A percentile compares a stretch with the other conserved stretches of the same genome.
These are phyloP conservation scores for Haplotaxodon microlepis DNA, from an alignment of 2,113 vertebrate species.

Conservation along the genomic window DNA sequence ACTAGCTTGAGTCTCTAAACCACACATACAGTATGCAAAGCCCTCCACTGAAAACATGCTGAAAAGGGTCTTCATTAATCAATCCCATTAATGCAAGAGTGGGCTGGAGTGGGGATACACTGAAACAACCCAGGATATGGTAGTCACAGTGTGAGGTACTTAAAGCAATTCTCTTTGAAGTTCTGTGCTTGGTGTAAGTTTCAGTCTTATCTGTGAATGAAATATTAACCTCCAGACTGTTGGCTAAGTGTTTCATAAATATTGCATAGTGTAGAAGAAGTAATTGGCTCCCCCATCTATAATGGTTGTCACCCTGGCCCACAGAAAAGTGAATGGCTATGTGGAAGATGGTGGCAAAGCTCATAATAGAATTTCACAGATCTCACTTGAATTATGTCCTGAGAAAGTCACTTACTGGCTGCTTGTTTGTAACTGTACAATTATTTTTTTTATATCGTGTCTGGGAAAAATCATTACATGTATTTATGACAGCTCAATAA, in stretches of 20 bases:
- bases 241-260: conserved; percentile 71
- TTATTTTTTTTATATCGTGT: conserved; percentile 3
- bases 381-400: not conserved
- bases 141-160: conserved; percentile 12
- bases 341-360: not conserved
- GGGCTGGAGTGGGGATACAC: not conserved
- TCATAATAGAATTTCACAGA: conserved; percentile 28
- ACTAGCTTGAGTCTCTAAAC: conserved; percentile 8
- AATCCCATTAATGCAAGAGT: not conserved
- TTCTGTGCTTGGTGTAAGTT: conserved; percentile 35
- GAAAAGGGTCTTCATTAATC: conserved; percentile 29
- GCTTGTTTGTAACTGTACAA: conserved; percentile 10
- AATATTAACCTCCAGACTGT: conserved; percentile 67
- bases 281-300: conserved; percentile 65
- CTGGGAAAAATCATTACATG: not conserved
- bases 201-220: conserved; percentile 60
- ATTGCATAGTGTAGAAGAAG: conserved; percentile 61
- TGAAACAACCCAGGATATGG: conserved; percentile 14
- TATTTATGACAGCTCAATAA: not conserved
- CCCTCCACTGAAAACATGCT: conserved; percentile 11
- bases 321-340: conserved; percentile 8
- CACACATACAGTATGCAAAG: conserved; percentile 26
- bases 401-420: conserved; percentile 10
- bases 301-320: conserved; percentile 51
- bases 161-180: conserved; percentile 38